These are phyloP conservation scores for Mystacides longicornis DNA, from an alignment of 2,888 invertebrate species.

Conservation along the genomic window DNA sequence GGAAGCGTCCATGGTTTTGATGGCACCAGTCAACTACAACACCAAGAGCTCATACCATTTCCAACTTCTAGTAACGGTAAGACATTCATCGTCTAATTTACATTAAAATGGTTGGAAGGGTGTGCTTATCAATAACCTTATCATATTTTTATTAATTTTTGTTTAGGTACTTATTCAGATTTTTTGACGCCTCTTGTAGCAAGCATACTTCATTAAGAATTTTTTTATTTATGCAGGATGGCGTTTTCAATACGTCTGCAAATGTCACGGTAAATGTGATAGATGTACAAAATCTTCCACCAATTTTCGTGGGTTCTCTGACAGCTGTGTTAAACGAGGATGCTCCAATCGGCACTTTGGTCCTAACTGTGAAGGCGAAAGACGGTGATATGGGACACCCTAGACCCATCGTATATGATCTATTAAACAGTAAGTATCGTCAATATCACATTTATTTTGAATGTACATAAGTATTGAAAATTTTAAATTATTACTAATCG, in stretches of 20 bases:
- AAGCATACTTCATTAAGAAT: no score
- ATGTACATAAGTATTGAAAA: no score
- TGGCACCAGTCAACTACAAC: slow-evolving; percentile 66
- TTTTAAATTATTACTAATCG: no score
- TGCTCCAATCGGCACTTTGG: slow-evolving; percentile 73
- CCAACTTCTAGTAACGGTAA: slow-evolving; percentile 67
- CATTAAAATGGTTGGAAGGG: no score
- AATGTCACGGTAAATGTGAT: slow-evolving; percentile 71
- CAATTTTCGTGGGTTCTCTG: slow-evolving; percentile 72
- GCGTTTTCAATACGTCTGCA: slow-evolving; percentile 63
- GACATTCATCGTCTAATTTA: no score
- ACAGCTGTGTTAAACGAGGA: slow-evolving; percentile 75
- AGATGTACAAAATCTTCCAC: slow-evolving; percentile 83
- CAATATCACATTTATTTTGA: no score
- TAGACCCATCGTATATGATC: slow-evolving; percentile 67
- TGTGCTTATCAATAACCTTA: no score
- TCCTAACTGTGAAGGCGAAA: slow-evolving; percentile 70
- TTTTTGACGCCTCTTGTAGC: no score
- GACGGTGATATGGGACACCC: slow-evolving; percentile 83
- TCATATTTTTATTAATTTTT: no score
- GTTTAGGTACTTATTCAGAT: no score
- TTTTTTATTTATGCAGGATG: slow-evolving; percentile 53
- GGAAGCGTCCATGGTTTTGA: slow-evolving; percentile 66
- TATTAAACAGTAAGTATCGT: slow-evolving; percentile 73
- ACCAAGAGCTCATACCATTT: slow-evolving; percentile 72